Conservation (phyloP, 2,797 vertebrate genomes). For the Orestias chungarensis region DNA sequence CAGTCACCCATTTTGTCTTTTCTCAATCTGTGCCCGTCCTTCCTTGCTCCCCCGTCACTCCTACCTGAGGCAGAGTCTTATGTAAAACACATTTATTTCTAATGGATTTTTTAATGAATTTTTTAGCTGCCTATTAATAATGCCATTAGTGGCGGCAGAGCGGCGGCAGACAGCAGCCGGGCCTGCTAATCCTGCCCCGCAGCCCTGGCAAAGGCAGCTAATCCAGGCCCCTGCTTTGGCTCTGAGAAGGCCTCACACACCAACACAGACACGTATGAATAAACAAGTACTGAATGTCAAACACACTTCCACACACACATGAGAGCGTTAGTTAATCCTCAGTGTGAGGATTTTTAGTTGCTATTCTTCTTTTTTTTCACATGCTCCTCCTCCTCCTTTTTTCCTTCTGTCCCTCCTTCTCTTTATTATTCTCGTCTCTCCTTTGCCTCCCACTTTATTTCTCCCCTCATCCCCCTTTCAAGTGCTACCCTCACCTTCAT, state of each 20-base stretch:
- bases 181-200: slow-evolving; percentile 98
- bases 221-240: slow-evolving; percentile 93
- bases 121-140: slow-evolving; percentile 99
- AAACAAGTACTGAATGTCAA: slow-evolving; percentile 54
- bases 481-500: slow-evolving; percentile 52
- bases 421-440: slow-evolving; percentile 54
- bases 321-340: slow-evolving; percentile 58
- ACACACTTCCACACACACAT: slow-evolving; percentile 38
- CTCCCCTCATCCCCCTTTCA: slow-evolving; percentile 52
- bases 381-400: slow-evolving; percentile 26
- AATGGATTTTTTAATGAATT: slow-evolving; percentile 99
- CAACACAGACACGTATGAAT: slow-evolving; percentile 34
- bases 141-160: slow-evolving; percentile 99
- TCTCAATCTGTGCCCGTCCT: slow-evolving; percentile 36
- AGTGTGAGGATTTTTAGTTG: slow-evolving; percentile 53
- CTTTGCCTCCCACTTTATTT: slow-evolving; percentile 62
- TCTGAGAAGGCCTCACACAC: slow-evolving; percentile 83
- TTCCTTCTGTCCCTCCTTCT: slow-evolving; percentile 51
- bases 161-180: slow-evolving; percentile 91
- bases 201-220: slow-evolving; percentile 95
- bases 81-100: slow-evolving; percentile 99
- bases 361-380: slow-evolving; percentile 41
- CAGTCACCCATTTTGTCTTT: slow-evolving; percentile 85
- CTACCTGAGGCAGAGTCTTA: slow-evolving; percentile 99
- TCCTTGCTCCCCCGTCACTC: slow-evolving; percentile 75